These are phyloP conservation scores for Erythrocercus mccallii DNA, from an alignment of 2,113 vertebrate species.

Conservation along the genomic window DNA sequence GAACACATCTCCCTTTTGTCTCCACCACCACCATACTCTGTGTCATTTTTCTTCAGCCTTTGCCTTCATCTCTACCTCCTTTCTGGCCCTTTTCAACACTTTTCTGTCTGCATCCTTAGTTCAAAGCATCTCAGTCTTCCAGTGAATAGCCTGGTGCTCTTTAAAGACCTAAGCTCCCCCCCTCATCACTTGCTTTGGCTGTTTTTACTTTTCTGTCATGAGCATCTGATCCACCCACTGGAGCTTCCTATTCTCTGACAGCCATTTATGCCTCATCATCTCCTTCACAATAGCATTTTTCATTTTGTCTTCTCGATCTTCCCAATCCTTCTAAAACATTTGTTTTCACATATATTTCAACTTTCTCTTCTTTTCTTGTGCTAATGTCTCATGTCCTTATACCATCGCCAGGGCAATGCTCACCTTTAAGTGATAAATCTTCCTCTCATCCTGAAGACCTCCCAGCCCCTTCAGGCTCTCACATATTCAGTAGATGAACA, in stretches of 20 bases:
- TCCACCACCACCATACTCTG: accelerated
- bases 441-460: background rate
- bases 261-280: conserved; percentile 57
- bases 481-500: background rate
- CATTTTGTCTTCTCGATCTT: background rate
- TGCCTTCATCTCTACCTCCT: background rate
- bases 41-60: background rate
- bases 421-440: background rate
- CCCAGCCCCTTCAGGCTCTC: background rate
- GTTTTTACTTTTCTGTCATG: background rate
- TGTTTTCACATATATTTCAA: background rate
- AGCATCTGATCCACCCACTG: conserved; percentile 11
- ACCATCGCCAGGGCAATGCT: background rate
- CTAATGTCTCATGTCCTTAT: background rate
- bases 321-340: conserved; percentile 24
- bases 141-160: background rate
- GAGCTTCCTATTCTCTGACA: background rate
- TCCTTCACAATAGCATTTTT: conserved; percentile 36
- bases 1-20: background rate
- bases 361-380: background rate
- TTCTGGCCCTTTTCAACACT: background rate
- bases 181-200: background rate
- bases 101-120: background rate
- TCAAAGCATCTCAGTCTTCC: background rate
- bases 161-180: background rate